Percentiles rank a stretch among this genome's conserved stretches.
phyloP scores from a whole-genome alignment of 2,113 vertebrate species.

The Campylomormyrus numenius region DNA sequence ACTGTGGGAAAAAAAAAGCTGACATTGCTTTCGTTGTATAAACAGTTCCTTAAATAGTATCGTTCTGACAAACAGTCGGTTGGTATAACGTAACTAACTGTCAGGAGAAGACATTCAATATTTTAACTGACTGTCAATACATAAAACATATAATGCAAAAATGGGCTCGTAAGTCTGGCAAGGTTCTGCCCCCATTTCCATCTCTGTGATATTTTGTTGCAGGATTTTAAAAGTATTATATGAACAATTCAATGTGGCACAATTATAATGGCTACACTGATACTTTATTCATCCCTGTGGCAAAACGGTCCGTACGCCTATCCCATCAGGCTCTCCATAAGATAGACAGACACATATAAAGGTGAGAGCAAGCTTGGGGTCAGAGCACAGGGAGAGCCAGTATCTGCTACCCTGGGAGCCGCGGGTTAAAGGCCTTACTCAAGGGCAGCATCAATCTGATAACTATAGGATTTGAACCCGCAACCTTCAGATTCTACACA shows the following conservation, averaged over 20 bases:
- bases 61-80: neutral
- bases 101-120: neutral
- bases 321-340: neutral
- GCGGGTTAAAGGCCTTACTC: neutral
- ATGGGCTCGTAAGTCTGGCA: neutral
- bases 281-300: neutral
- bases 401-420: neutral
- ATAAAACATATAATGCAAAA: neutral
- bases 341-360: too few relatives aligned
- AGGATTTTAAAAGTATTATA: neutral
- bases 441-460: neutral
- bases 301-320: neutral
- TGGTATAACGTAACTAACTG: neutral
- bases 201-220: neutral
- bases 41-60: neutral
- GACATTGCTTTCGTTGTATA: neutral
- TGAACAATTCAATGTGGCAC: neutral
- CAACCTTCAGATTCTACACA: neutral
- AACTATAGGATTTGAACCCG: neutral
- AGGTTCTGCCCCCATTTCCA: neutral
- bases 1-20: neutral
- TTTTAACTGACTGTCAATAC: neutral
- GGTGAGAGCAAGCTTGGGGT: neutral
- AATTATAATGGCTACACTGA: neutral
- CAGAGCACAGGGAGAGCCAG: neutral